phyloP scores from a whole-genome alignment of 1,140 invertebrate species.

The Leptinotarsa lineolata region DNA sequence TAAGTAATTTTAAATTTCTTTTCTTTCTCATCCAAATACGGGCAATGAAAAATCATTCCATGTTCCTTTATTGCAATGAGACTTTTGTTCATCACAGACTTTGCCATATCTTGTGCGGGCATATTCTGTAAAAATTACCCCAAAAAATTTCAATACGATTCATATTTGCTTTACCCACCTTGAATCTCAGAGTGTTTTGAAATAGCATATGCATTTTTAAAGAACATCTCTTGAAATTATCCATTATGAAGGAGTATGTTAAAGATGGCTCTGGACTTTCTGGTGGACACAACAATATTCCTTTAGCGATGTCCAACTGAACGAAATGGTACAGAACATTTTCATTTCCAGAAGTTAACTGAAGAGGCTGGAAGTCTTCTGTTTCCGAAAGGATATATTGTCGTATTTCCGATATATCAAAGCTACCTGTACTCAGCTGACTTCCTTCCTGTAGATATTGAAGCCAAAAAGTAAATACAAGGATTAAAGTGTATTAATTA shows the following conservation, averaged over 20 bases:
- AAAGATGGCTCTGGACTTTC: slow-evolving; percentile 57
- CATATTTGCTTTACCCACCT: slow-evolving; percentile 54
- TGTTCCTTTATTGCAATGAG: slow-evolving; percentile 78
- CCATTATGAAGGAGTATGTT: slow-evolving; percentile 63
- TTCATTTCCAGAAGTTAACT: slow-evolving; percentile 66
- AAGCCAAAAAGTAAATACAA: too few relatives aligned
- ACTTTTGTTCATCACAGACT: slow-evolving; percentile 68
- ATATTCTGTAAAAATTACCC: slow-evolving; percentile 58
- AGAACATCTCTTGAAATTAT: slow-evolving; percentile 69
- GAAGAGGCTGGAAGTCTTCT: slow-evolving; percentile 66
- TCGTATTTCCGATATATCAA: slow-evolving; percentile 71
- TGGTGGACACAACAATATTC: slow-evolving; percentile 67
- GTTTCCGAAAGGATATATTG: slow-evolving; percentile 73
- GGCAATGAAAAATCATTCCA: slow-evolving; percentile 67
- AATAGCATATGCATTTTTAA: slow-evolving; percentile 72
- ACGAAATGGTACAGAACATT: slow-evolving; percentile 73
- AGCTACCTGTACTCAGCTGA: slow-evolving; percentile 63
- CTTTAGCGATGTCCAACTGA: slow-evolving; percentile 68
- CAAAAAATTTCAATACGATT: too few relatives aligned
- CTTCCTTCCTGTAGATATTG: slow-evolving; percentile 62
- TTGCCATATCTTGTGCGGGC: slow-evolving; percentile 62
- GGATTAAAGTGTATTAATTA: too few relatives aligned
- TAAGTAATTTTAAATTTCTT: slow-evolving; percentile 51
- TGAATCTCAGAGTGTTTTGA: slow-evolving; percentile 69
- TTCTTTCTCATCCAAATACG: slow-evolving; percentile 44